phyloP scores from a whole-genome alignment of 2,888 invertebrate genomes.

The Apamea sordens region DNA sequence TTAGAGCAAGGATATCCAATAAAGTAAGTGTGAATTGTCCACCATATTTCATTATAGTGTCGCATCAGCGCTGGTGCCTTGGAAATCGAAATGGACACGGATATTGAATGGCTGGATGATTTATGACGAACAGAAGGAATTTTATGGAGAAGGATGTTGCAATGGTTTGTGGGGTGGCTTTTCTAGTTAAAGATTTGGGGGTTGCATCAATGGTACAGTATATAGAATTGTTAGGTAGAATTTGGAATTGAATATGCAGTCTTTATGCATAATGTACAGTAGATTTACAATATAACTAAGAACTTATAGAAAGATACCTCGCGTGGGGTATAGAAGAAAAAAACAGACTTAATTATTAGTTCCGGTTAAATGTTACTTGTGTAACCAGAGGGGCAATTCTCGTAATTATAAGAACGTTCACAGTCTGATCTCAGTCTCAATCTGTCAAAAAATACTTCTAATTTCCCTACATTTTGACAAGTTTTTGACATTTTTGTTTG shows the following conservation, averaged over 20 bases:
- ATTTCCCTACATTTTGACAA: too few relatives aligned
- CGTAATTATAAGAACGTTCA: too few relatives aligned
- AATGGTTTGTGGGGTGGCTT: conserved; percentile 21
- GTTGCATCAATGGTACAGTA: background rate
- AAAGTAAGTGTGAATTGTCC: conserved; percentile 63
- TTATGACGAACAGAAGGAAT: conserved; percentile 48
- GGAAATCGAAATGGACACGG: conserved; percentile 62
- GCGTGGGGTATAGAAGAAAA: background rate
- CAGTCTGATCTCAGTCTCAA: too few relatives aligned
- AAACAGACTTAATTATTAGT: background rate
- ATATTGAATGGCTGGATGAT: conserved; percentile 66
- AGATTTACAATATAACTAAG: background rate
- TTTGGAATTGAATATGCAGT: background rate
- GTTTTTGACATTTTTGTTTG: too few relatives aligned
- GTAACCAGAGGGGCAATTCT: too few relatives aligned
- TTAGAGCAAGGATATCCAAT: conserved; percentile 61
- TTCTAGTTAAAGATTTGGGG: conserved; percentile 7
- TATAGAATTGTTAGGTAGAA: background rate
- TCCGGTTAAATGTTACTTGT: background rate
- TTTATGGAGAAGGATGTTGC: conserved; percentile 42
- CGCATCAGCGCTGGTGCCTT: conserved; percentile 63
- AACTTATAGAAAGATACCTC: too few relatives aligned
- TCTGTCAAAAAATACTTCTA: too few relatives aligned
- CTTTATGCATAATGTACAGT: background rate
- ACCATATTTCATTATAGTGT: conserved; percentile 69